A percentile compares a stretch with the other conserved stretches of the same genome.
These are phyloP conservation scores for Enteromius argenteus DNA, from an alignment of 2,797 vertebrate species.

Conservation along the genomic window DNA sequence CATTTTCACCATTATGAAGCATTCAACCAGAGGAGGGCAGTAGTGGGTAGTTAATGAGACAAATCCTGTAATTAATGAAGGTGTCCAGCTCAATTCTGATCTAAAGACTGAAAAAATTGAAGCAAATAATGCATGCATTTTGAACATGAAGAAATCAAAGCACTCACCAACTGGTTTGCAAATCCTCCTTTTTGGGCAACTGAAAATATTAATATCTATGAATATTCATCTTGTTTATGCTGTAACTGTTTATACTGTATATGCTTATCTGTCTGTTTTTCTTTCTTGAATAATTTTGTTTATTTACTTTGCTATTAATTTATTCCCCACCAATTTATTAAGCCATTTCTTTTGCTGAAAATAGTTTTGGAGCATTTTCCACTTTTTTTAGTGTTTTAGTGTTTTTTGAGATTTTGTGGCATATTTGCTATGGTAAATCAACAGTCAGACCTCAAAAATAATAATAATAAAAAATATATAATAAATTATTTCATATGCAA, in stretches of 20 bases:
- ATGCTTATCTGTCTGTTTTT: not conserved
- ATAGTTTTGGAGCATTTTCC: not conserved
- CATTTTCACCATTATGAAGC: conserved; percentile 8
- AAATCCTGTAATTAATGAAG: conserved; percentile 62
- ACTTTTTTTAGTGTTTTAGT: not conserved
- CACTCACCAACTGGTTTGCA: not conserved
- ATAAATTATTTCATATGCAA: not conserved
- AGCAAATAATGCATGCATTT: not conserved
- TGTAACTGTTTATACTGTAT: not conserved
- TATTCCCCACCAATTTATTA: not conserved
- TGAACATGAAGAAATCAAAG: not conserved
- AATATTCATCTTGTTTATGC: not conserved
- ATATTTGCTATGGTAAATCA: not conserved
- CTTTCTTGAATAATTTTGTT: not conserved
- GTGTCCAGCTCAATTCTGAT: not conserved
- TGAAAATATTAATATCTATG: not conserved
- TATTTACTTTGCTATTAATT: not conserved
- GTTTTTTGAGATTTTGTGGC: not conserved
- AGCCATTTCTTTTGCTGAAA: not conserved
- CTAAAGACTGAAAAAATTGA: not conserved
- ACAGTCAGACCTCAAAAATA: not conserved
- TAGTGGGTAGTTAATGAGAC: conserved; percentile 68
- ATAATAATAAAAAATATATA: too few relatives aligned
- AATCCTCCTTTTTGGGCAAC: not conserved
- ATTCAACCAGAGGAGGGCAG: conserved; percentile 77